Percentiles rank a stretch among this genome's conserved stretches.
phyloP scores from a whole-genome alignment of 2,888 invertebrate species.

The Resseliella maxima region DNA sequence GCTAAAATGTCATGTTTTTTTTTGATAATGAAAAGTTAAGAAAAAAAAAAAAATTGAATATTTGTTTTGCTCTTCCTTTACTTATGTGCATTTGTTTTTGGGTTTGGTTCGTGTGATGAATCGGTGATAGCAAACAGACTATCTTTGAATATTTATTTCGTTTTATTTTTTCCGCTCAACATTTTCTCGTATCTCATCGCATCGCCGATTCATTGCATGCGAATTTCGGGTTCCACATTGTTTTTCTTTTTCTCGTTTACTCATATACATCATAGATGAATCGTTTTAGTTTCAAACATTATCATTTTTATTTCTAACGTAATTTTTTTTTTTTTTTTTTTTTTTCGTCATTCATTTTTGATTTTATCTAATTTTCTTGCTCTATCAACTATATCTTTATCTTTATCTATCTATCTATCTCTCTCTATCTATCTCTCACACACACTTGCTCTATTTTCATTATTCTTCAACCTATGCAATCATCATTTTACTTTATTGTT shows the following conservation, averaged over 20 bases:
- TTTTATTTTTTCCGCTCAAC: not conserved
- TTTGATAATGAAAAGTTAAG: too few species aligned
- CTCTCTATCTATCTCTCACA: constrained; percentile 14
- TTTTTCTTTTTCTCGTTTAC: not conserved
- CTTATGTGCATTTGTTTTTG: not conserved
- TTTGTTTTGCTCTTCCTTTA: constrained; percentile 24
- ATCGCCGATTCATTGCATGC: not conserved
- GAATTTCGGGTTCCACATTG: not conserved
- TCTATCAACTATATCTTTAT: not conserved
- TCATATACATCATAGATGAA: not conserved
- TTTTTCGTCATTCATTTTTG: not conserved
- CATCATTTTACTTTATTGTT: constrained; percentile 54
- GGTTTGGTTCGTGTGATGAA: not conserved
- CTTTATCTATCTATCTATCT: not conserved
- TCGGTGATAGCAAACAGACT: not conserved
- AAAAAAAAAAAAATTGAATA: too few species aligned
- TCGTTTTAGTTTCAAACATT: not conserved
- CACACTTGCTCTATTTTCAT: not conserved
- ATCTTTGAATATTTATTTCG: not conserved
- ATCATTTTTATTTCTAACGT: not conserved
- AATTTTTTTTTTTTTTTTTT: too few species aligned
- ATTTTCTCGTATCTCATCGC: not conserved
- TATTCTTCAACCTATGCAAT: constrained; percentile 47
- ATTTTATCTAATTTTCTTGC: not conserved
- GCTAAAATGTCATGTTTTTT: constrained; percentile 61